A percentile compares a stretch with the other conserved stretches of the same genome.
Conservation (phyloP, 2,113 vertebrate genomes). For the Ceyx margarethae region DNA sequence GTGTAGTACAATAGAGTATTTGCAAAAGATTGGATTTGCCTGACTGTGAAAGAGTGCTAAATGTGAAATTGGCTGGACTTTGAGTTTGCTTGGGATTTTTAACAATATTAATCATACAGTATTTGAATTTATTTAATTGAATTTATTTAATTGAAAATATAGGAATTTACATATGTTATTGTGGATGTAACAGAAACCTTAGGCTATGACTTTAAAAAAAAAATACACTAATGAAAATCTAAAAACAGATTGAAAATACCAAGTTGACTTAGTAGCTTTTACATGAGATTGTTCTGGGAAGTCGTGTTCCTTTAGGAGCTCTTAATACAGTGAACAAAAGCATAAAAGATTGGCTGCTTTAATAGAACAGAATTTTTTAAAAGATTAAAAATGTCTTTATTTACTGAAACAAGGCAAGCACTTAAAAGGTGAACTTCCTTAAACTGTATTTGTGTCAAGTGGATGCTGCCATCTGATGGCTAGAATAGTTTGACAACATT, state of each 20-base stretch:
- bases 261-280: neutral
- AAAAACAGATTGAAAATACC: neutral
- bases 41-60: neutral
- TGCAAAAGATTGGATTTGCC: neutral
- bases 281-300: neutral
- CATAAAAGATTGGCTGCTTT: neutral
- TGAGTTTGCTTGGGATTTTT: neutral
- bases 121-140: neutral
- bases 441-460: neutral
- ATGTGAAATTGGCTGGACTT: neutral
- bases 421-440: neutral
- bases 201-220: fast-evolving
- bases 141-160: neutral
- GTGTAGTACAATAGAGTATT: neutral
- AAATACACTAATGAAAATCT: neutral
- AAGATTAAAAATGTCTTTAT: neutral
- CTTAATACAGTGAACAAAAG: neutral
- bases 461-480: slow-evolving; percentile 44
- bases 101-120: neutral
- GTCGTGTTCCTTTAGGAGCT: neutral
- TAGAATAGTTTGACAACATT: neutral
- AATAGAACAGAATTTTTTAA: neutral
- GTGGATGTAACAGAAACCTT: neutral
- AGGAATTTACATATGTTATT: neutral
- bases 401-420: neutral